These are phyloP conservation scores for Clupea harengus DNA, from an alignment of 2,113 vertebrate species.

Conservation along the genomic window DNA sequence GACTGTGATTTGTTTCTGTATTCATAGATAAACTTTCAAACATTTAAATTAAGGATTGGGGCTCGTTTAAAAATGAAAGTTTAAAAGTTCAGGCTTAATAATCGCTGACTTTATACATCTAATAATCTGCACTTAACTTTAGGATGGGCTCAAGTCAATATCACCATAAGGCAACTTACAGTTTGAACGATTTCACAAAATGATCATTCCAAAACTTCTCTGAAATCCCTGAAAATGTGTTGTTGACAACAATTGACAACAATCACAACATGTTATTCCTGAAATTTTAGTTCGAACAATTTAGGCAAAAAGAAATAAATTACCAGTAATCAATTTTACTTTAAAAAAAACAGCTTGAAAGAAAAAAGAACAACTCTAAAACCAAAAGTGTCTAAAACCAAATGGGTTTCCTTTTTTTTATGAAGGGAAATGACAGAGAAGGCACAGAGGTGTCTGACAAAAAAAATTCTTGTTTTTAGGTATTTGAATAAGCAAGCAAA, in stretches of 20 bases:
- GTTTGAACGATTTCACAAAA: not conserved
- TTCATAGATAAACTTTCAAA: not conserved
- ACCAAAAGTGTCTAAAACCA: too few species aligned
- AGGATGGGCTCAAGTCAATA: not conserved
- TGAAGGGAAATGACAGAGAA: too few species aligned
- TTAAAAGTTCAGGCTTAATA: not conserved
- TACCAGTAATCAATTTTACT: not conserved
- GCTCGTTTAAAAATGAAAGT: not conserved
- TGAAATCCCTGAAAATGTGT: not conserved
- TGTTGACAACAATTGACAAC: too few species aligned
- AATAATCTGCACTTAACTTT: not conserved
- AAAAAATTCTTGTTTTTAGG: too few species aligned
- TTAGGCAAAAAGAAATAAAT: not conserved
- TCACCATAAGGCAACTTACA: too few species aligned
- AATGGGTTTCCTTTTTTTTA: too few species aligned
- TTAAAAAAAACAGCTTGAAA: not conserved
- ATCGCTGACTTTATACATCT: not conserved
- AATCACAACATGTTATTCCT: not conserved
- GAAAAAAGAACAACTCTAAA: not conserved
- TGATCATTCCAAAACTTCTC: not conserved
- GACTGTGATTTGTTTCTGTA: not conserved
- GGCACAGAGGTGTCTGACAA: too few species aligned
- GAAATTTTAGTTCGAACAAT: not conserved
- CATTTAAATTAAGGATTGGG: not conserved
- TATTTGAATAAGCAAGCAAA: not conserved